These are phyloP conservation scores for Pluvialis apricaria DNA, from an alignment of 2,113 vertebrate genomes.

Conservation along the genomic window DNA sequence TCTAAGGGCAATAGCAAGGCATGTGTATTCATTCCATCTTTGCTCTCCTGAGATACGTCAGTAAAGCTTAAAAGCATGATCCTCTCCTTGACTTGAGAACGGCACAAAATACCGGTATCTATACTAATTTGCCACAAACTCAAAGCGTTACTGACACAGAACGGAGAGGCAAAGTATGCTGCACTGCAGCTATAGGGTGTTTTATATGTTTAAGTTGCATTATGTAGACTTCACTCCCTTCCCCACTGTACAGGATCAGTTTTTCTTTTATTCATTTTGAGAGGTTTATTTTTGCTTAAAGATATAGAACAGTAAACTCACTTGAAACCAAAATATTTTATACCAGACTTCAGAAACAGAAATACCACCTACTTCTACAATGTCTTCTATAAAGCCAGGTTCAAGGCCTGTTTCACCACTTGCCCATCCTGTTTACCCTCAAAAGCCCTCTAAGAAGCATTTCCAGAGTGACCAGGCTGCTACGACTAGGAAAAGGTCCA, in stretches of 20 bases:
- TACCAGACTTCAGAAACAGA: neutral
- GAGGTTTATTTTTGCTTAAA: neutral
- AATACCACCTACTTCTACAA: neutral
- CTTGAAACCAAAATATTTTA: neutral
- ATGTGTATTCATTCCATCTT: neutral
- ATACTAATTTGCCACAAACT: neutral
- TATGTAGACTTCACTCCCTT: neutral
- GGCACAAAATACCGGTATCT: neutral
- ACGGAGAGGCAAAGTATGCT: neutral
- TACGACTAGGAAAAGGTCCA: neutral
- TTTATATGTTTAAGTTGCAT: neutral
- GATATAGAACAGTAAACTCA: neutral
- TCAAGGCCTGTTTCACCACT: neutral
- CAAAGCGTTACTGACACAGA: neutral
- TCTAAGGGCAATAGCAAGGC: neutral
- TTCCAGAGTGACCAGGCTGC: neutral
- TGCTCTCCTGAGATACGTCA: neutral
- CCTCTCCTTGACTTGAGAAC: neutral
- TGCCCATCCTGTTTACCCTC: neutral
- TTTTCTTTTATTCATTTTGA: neutral
- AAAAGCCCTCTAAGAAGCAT: neutral
- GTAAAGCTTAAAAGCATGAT: neutral
- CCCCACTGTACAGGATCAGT: neutral
- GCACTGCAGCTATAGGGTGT: rapidly evolving
- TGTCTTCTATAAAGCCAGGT: neutral